These are phyloP conservation scores for Ctenodactylus gundi DNA, from an alignment of 2,113 vertebrate genomes.

Conservation along the genomic window DNA sequence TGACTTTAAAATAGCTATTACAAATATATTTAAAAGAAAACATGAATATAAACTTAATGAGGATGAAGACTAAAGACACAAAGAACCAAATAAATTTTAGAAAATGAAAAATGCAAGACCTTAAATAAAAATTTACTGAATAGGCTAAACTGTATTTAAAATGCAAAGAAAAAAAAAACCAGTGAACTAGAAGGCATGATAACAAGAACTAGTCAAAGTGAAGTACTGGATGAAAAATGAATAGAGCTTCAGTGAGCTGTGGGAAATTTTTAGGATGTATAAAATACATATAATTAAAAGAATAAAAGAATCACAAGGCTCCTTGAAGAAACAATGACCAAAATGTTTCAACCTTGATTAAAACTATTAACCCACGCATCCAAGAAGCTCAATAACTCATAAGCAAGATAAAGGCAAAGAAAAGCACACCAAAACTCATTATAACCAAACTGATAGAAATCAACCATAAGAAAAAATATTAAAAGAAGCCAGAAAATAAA, in stretches of 20 bases:
- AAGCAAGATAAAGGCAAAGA: constrained; percentile 28
- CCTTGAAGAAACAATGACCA: not conserved
- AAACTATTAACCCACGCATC: constrained; percentile 20
- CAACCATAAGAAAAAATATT: not conserved
- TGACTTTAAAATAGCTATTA: constrained; percentile 1
- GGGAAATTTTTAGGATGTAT: not conserved
- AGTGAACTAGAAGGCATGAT: not conserved
- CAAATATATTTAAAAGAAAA: constrained; percentile 44
- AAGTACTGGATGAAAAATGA: constrained; percentile 23
- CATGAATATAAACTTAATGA: not conserved
- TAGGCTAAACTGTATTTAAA: not conserved
- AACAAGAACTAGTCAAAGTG: constrained; percentile 22
- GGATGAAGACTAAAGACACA: not conserved
- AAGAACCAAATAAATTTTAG: constrained; percentile 7
- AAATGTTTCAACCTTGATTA: constrained; percentile 5
- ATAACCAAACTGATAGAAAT: constrained; percentile 26
- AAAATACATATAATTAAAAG: not conserved
- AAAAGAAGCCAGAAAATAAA: constrained; percentile 38
- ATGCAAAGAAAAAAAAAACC: constrained; percentile 15
- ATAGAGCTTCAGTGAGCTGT: constrained; percentile 30
- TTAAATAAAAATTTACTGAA: constrained; percentile 16
- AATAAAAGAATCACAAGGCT: not conserved
- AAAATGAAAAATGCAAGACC: constrained; percentile 32
- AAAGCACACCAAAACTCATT: constrained; percentile 30
- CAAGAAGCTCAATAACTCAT: constrained; percentile 32